Base-by-base conservation (phyloP, 2,888 invertebrate genomes). In the Matsumyia berberina region DNA sequence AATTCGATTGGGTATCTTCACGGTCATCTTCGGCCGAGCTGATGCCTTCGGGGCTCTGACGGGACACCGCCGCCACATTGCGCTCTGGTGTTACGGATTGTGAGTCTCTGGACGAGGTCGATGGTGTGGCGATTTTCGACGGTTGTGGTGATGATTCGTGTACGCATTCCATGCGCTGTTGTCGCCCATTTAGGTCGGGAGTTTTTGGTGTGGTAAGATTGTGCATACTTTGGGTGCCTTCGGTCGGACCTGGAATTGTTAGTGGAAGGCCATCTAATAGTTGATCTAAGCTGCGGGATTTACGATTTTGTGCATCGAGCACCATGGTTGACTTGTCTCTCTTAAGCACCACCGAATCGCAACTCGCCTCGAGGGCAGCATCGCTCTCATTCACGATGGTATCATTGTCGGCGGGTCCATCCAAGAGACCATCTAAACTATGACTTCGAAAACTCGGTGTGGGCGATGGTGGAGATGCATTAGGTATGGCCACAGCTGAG, bases 241-340 rank as follows among this genome's bases (percentile, higher is more conserved):
- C 90, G 11, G 88, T 88, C 35, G 87, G 88, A 9, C 89, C 89
- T 6, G 91, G 86, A 62, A 88, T 88, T 9, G 92, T 91, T 44
- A 93, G 89, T n/a, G 89, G 88, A 51, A 89, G 88, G 77, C 91
- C 90, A 87, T 94, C 94, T 57, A 94, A 89, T 17, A 95, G 92
- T 77, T 94, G 94, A 88, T 95, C 95, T 80, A 95, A 91, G 89
- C 95, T 95, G 58, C 94, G 93, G 49, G 95, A 94, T 87, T 94
- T 92, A 79, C 94, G 89, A 87, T 92, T 91, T 60, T 90, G 90
- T 9, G 88, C 88, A 86, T 89, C 89, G 1, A 89, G 88, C 51
- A 87, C 89, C 76, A 53, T 88, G 2, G 86, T 85, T 39, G 87
- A 78, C 66, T 91, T 91, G 11, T 90, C 91, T 2, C 91, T 88